Base-by-base conservation (phyloP, 2,888 invertebrate species). In the Glaucopsyche alexis region DNA sequence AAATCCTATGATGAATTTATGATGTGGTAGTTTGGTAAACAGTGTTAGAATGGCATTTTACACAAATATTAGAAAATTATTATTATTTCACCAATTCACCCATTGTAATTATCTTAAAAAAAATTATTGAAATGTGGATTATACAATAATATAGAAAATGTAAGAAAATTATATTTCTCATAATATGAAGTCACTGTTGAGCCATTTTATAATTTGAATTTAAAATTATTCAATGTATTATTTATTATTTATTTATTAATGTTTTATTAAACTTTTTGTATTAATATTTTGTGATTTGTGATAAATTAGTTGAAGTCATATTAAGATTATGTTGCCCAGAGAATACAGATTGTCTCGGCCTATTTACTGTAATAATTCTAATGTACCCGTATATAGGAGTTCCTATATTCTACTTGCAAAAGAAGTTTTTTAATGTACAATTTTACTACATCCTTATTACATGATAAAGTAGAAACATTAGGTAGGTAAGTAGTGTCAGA, bases 31-130 rank as follows among this genome's bases (percentile, higher is more conserved):
- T 79, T 82, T 82, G 78, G 82, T 80, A 77, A 84, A 85, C 89
- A 89, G 87, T 89, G 87, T 89, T 90, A 88, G 87, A 89, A 87
- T 85, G 76, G 76, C 74, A 70, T 40, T 72, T 73, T 66, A 72
- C 73, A 66, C 60, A 47, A 72, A 52, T 29, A 73, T 11, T 49
- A 69, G 69, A 14, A 49, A 69, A 67, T 67, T 47, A 69, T 19
- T 11, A 69, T 49, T 14, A 45, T 49, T 69, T 69, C 47, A 69
- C 29, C 14, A 49, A 19, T 49, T 29, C 19, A 29, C 45, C 16
- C 6, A 19, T 47, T 7, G 4, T 19, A 14, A 29, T 45, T 49
- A n/a, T 3, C 7, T 29, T 38, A 19, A 16, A 42, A 67, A 11
- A 11, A 14, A 14, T 13, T 13, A 47, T 42, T 69, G 47, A 6